Base-by-base conservation (phyloP, 2,113 vertebrate species). In the Chloebia gouldiae region DNA sequence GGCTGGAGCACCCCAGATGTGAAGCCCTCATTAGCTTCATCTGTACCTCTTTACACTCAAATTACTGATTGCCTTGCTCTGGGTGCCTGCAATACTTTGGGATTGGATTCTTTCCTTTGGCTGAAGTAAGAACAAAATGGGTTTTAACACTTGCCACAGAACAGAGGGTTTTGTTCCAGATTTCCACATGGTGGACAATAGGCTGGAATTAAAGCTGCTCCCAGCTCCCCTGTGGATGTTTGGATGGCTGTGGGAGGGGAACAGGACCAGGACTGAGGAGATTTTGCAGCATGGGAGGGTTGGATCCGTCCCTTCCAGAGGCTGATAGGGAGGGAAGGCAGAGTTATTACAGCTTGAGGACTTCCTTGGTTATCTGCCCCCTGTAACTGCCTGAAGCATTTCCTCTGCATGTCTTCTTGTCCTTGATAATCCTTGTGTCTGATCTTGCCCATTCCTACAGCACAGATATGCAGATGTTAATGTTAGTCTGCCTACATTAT, bases 221-320 rank as follows among this genome's bases (percentile, higher is more conserved):
- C 33, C 64, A 60, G 50, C 35, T 51, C 22, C 72, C 37, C 2
- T 2, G 1, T 0, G 0, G 31, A 28, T 17, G 50, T 30, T 63
- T 42, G 27, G 47, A 2, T 1, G 7, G 31, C 53, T 40, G 22
- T 23, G 28, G 49, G 54, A 72, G 6, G 8, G 47, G 25, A 66
- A 35, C 51, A 30, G 60, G 40, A 30, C 11, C 24, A 40, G 65
- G n/a, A 14, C 33, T 51, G 63, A 44, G 72, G 16, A 19, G 22
- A 11, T 23, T 53, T 23, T 35, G 51, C 39, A 70, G n/a, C 20
- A 2, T 12, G 13, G 22, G 6, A 31, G 60, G 42, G 15, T 56
- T 59, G 63, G 23, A 54, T 68, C 11, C 22, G 10, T 39, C 31
- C 31, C 16, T 80, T 42, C 49, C 31, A 37, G 33, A 7, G 30